Base-by-base conservation (phyloP, 2,113 vertebrate species). In the Leucosticte australis region DNA sequence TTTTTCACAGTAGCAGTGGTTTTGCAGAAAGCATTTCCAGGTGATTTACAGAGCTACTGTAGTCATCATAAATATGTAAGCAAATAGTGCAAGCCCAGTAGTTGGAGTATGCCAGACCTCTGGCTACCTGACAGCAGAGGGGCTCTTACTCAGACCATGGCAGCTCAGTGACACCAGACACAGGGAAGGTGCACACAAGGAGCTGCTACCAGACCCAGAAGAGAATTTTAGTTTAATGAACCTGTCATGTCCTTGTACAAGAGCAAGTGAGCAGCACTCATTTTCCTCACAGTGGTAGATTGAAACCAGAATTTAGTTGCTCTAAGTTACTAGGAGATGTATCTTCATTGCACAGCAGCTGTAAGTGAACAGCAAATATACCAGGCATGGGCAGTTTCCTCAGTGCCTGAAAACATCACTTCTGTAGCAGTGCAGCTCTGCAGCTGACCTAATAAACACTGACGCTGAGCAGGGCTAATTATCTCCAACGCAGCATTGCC, bases 361-460 rank as follows among this genome's bases (percentile, higher is more conserved):
- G 7, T 69, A 88, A 62, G 44, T 44, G 73, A 93, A 59, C 68
- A 89, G 80, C 74, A 93, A 92, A 89, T 63, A 56, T 15, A 41
- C 13, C 39, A 71, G 68, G 31, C 64, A 44, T 1, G 8, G 27
- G 44, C 80, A 89, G 52, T 39, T 90, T 70, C 60, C 73, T 52
- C 76, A 21, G 28, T 64, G 80, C 91, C 91, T 71, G 76, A 47
- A 95, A 90, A 63, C 33, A 55, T 77, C 0, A 26, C 44, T 89
- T 86, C 78, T 94, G 73, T 33, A 60, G 80, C 60, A 71, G 60
- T 22, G 18, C 39, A 93, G 91, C 69, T 94, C 92, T 89, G 86
- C 83, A 92, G 89, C 83, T 92, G 74, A 90, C 73, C 89, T 92
- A 91, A 95, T 92, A 94, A 92, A 87, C 60, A 50, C 35, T 75